Evolutionary conservation across 2,797 vertebrate genomes (phyloP).

Genomic region (Dallia pectoralis): DNA sequence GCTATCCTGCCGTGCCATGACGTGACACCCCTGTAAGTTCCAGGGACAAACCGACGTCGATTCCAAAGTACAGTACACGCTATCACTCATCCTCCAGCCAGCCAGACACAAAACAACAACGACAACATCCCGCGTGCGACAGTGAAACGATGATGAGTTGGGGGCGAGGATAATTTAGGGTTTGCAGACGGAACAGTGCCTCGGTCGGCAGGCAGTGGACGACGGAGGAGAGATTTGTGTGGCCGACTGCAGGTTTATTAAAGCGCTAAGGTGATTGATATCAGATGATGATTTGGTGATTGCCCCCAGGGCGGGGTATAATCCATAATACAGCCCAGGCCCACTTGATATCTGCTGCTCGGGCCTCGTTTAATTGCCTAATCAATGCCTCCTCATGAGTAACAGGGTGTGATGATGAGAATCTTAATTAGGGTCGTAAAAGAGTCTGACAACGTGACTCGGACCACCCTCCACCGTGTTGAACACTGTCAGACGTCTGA

Average conservation of each 20-base stretch:
- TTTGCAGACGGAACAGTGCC: background rate
- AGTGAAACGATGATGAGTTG: conserved; percentile 5
- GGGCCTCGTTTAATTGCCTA: conserved; percentile 35
- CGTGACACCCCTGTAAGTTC: too few species aligned
- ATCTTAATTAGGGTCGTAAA: conserved; percentile 33
- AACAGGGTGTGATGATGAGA: conserved; percentile 32
- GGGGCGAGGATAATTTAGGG: background rate
- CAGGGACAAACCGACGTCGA: too few species aligned
- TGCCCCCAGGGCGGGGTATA: conserved; percentile 15
- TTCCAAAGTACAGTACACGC: background rate
- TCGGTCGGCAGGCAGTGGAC: background rate
- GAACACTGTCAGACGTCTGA: background rate
- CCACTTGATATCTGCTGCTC: conserved; percentile 35
- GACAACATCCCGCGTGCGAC: background rate
- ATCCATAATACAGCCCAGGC: conserved; percentile 9
- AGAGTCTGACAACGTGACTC: background rate
- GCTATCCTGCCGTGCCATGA: too few species aligned
- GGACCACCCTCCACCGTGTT: background rate
- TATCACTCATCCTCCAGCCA: background rate
- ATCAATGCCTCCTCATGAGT: conserved; percentile 33
- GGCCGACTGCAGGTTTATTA: conserved; percentile 33
- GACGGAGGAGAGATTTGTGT: conserved; percentile 21
- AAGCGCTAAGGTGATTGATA: conserved; percentile 27
- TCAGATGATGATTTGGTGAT: conserved; percentile 18
- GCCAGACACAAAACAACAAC: background rate